Evolutionary conservation across 2,888 invertebrate genomes (phyloP).

Genomic region (Drosophila macrospina): DNA sequence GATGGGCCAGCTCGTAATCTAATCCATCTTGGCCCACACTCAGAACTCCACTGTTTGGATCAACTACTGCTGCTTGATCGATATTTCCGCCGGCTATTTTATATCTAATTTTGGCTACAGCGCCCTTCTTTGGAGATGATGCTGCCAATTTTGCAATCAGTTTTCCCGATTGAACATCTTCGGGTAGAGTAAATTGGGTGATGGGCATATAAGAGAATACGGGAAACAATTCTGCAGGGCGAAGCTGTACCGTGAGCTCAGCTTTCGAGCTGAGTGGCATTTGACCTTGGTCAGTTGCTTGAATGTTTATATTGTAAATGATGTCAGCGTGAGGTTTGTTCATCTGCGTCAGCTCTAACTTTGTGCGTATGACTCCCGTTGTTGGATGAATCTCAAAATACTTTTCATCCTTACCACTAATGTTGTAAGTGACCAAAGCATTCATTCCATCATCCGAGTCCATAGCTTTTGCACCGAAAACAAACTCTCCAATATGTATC

Average conservation of each 20-base stretch:
- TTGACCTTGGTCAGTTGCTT: slow-evolving; percentile 92
- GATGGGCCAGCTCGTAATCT: slow-evolving; percentile 93
- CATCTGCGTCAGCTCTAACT: slow-evolving; percentile 86
- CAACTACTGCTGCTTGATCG: slow-evolving; percentile 93
- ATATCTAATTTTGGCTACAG: slow-evolving; percentile 90
- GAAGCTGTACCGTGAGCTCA: slow-evolving; percentile 91
- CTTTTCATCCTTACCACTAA: slow-evolving; percentile 91
- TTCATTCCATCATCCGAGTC: slow-evolving; percentile 94
- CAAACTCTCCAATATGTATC: slow-evolving; percentile 92
- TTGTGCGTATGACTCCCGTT: slow-evolving; percentile 95
- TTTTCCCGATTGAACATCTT: slow-evolving; percentile 92
- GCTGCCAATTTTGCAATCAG: slow-evolving; percentile 92
- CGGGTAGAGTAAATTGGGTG: slow-evolving; percentile 91
- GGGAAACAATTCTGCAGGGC: slow-evolving; percentile 92
- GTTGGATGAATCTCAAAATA: slow-evolving; percentile 92
- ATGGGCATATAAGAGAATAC: slow-evolving; percentile 90
- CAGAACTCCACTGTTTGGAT: slow-evolving; percentile 92
- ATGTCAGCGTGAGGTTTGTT: slow-evolving; percentile 86
- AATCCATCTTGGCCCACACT: slow-evolving; percentile 92
- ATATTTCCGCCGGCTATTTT: slow-evolving; percentile 97
- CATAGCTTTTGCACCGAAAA: slow-evolving; percentile 94
- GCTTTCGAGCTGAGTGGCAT: slow-evolving; percentile 89
- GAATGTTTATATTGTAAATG: slow-evolving; percentile 90
- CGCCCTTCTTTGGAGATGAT: slow-evolving; percentile 91
- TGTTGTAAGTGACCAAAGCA: slow-evolving; percentile 91